Evolutionary conservation across 2,888 invertebrate genomes (phyloP), one percentile per base, ranked within the genome.

Genomic region (Timema podura): DNA sequence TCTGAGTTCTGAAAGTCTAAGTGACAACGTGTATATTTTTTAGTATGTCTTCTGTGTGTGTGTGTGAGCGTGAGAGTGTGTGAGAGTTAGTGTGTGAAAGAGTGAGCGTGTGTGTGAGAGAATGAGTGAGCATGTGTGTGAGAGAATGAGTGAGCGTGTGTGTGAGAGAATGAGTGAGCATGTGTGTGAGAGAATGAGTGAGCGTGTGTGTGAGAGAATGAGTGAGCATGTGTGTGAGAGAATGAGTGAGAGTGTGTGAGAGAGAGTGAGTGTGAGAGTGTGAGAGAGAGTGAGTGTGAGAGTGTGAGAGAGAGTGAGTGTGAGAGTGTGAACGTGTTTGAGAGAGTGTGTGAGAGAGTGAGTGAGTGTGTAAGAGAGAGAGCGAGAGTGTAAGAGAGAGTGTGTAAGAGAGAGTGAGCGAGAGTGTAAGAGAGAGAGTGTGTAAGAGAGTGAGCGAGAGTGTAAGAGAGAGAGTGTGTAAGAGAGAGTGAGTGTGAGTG

Each of bases 341-440:
- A 16, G 59, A 59, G 59, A 16, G 59, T 16, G 59, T 5, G 59
- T 59, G 59, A 13, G 5, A 16, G 3, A 59, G 59, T 13, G 59
- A 59, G 59, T 59, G 59, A 2, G 59, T 13, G 59, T 2, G 59
- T 30, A 49, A 64, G 70, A 64, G 49, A 64, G 49, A 16, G 30
- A 30, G 30, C 5, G 59, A 13, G 59, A 59, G 59, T 59, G 59
- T 13, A 5, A 54, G 13, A 11, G 65, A 10, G 46, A 65, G 7
- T 6, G 51, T 13, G 65, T 45, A 15, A 54, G 57, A 11, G 46
- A 30, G 11, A 48, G 46, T 45, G 54, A 49, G 54, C 9, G 68
- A n/a, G 46, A 44, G 48, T 65, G 72, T 48, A 45, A 69, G 59
- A 64, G 70, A 64, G 49, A 64, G 49, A 16, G 61, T 64, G 71